These are phyloP conservation scores for crab-eating macaque (Macaca fascicularis) DNA, from an alignment of 2,113 vertebrate genomes.

Conservation along the genomic window DNA sequence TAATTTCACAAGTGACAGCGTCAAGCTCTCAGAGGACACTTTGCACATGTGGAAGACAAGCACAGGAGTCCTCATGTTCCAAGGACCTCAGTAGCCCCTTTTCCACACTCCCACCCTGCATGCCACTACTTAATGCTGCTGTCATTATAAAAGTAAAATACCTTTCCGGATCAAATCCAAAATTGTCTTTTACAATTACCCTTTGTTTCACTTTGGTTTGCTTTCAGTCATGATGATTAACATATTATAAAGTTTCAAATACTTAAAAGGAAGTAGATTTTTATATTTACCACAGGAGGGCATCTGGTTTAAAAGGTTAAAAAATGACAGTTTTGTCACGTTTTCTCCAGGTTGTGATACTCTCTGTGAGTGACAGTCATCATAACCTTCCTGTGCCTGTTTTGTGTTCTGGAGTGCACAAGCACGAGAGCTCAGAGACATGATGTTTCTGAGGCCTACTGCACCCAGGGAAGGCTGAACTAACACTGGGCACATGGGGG, in stretches of 20 bases:
- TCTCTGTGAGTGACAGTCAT: background rate
- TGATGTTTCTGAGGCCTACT: background rate
- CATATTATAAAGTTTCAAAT: background rate
- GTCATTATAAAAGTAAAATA: background rate
- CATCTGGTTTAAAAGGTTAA: background rate
- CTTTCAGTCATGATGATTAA: background rate
- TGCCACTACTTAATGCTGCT: background rate
- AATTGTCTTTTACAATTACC: background rate
- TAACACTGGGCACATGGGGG: accelerated
- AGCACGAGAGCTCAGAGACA: background rate
- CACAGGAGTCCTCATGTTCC: background rate
- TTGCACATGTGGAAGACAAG: accelerated
- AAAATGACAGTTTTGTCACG: background rate
- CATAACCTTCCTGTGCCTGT: background rate
- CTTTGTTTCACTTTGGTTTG: background rate
- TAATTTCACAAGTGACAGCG: background rate
- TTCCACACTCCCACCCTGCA: background rate
- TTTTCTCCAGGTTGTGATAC: background rate
- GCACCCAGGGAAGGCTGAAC: background rate
- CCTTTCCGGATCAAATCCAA: background rate
- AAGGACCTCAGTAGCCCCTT: background rate
- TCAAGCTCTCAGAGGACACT: background rate
- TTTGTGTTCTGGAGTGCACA: background rate
- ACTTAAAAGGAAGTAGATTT: background rate
- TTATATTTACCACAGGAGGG: background rate